Evolutionary conservation across 2,888 invertebrate genomes (phyloP).

Genomic region (Morpho helenor): DNA sequence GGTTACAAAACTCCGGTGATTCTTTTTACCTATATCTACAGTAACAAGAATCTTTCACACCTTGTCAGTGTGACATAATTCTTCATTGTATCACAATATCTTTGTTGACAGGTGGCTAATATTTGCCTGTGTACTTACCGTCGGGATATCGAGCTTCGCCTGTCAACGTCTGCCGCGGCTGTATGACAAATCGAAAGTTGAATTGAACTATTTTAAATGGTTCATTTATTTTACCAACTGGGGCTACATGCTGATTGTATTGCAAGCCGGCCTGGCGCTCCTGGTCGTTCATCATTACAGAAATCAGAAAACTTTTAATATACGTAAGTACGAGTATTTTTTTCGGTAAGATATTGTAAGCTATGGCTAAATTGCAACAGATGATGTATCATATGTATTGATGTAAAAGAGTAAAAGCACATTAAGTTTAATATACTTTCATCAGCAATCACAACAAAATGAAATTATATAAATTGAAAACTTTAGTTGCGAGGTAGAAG

Average conservation of each 20-base stretch:
- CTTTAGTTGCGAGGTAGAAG: too few relatives aligned
- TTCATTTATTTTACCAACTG: constrained; percentile 87
- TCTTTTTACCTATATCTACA: too few relatives aligned
- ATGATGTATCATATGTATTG: too few relatives aligned
- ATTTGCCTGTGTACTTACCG: constrained; percentile 68
- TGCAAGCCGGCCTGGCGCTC: constrained; percentile 79
- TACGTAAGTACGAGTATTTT: constrained; percentile 43
- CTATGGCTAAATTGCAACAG: too few relatives aligned
- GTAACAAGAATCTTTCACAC: too few relatives aligned
- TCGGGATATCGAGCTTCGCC: constrained; percentile 64
- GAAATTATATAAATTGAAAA: too few relatives aligned
- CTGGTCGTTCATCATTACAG: constrained; percentile 70
- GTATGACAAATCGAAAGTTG: constrained; percentile 52
- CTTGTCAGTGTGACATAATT: too few relatives aligned
- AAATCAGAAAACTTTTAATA: constrained; percentile 44
- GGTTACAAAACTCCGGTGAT: too few relatives aligned
- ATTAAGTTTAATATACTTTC: too few relatives aligned
- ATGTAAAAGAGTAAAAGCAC: too few relatives aligned
- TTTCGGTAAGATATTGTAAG: too few relatives aligned
- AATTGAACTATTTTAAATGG: constrained; percentile 80
- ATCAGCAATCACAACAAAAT: too few relatives aligned
- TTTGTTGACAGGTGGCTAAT: constrained; percentile 69
- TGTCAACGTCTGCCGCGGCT: constrained; percentile 57
- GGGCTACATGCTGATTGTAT: constrained; percentile 80
- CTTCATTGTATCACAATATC: background rate